Percentiles rank a stretch among this genome's conserved stretches.
Evolutionary conservation across 2,113 vertebrate genomes (phyloP).

Genomic region (Gymnobelideus leadbeateri): DNA sequence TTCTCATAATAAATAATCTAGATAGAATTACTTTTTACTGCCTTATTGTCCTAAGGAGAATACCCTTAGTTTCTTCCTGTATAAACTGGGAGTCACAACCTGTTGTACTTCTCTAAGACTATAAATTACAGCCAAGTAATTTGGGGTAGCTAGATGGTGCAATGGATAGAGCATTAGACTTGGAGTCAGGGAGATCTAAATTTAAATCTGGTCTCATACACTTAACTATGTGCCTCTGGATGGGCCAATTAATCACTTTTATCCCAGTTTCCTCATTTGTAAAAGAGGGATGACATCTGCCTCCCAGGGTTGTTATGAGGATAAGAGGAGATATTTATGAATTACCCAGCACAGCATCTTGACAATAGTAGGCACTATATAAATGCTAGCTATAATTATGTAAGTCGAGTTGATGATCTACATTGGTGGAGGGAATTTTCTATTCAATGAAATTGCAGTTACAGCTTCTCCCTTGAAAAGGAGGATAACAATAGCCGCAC

Average conservation of each 20-base stretch:
- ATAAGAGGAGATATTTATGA: background rate
- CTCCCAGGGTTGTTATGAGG: background rate
- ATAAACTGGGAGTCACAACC: background rate
- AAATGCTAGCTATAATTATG: background rate
- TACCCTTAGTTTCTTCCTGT: background rate
- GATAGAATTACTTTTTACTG: background rate
- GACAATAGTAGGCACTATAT: background rate
- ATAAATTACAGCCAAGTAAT: background rate
- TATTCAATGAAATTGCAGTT: background rate
- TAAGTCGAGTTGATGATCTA: no score
- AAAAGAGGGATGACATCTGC: background rate
- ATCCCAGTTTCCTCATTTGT: background rate
- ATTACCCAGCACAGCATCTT: background rate
- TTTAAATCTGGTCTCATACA: background rate
- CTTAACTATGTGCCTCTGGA: background rate
- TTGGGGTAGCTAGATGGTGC: background rate
- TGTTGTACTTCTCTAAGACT: background rate
- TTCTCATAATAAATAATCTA: background rate
- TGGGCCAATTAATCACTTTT: background rate
- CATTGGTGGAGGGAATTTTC: no score
- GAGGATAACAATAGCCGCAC: background rate
- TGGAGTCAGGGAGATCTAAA: no score
- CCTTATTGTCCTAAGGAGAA: background rate
- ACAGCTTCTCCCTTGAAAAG: no score
- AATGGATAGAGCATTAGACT: background rate